These are phyloP conservation scores for Polietes domitor DNA, from an alignment of 2,888 invertebrate genomes.

Conservation along the genomic window DNA sequence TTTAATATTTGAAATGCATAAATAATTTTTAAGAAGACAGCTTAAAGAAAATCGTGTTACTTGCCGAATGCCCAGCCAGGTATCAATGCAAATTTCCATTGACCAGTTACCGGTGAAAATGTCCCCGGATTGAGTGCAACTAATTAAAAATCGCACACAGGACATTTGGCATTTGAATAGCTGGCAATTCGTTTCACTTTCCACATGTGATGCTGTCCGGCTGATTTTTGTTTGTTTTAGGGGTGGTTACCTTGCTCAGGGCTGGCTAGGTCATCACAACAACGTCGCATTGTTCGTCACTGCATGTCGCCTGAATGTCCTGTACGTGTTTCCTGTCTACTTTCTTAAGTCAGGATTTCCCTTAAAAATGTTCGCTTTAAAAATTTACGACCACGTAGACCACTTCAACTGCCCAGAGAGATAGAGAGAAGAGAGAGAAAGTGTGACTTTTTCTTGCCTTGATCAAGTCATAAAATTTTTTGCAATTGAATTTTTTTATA, in stretches of 20 bases:
- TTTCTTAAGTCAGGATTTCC: background rate
- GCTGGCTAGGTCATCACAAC: conserved; percentile 5
- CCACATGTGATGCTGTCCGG: background rate
- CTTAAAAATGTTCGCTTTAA: background rate
- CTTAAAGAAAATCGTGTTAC: background rate
- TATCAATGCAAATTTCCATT: background rate
- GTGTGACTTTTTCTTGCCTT: no score
- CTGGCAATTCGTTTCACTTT: background rate
- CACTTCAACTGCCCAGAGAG: background rate
- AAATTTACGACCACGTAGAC: background rate
- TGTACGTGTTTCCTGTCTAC: background rate
- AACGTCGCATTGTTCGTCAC: background rate
- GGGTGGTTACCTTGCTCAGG: background rate
- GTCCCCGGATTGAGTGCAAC: background rate
- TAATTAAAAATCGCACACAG: background rate
- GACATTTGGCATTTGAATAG: background rate
- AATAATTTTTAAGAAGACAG: conserved; percentile 13
- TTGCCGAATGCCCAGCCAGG: background rate
- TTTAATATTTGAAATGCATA: background rate
- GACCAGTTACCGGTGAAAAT: background rate
- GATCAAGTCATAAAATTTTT: no score
- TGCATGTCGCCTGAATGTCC: background rate
- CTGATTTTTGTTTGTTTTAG: background rate
- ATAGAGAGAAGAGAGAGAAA: no score
- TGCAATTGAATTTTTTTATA: no score